A percentile compares a stretch with the other conserved stretches of the same genome.
These are phyloP conservation scores for Mesocentrotus franciscanus DNA, from an alignment of 53 echinoderm and acorn worm species.

Conservation along the genomic window DNA sequence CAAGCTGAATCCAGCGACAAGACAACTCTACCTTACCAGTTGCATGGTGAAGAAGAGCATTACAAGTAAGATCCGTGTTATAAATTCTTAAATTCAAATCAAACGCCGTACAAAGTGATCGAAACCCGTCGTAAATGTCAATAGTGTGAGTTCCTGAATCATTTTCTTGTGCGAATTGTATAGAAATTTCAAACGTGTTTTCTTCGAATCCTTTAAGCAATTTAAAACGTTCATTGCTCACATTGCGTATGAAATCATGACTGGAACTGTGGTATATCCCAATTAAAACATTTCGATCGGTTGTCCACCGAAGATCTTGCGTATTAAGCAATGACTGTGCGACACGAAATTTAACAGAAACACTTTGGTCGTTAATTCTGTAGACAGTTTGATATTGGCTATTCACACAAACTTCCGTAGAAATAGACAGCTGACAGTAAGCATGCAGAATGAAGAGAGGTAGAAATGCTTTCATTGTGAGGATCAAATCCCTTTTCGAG, in stretches of 20 bases:
- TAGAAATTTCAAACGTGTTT: too few species aligned
- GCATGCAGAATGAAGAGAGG: not conserved
- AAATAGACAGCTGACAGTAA: not conserved
- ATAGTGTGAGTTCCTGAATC: too few species aligned
- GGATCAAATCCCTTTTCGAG: not conserved
- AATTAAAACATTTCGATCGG: not conserved
- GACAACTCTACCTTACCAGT: not conserved
- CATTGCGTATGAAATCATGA: not conserved
- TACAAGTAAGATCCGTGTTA: not conserved
- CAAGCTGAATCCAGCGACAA: not conserved
- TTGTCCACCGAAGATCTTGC: not conserved
- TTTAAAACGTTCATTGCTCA: not conserved
- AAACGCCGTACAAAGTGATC: not conserved
- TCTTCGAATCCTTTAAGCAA: too few species aligned
- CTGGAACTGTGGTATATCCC: not conserved
- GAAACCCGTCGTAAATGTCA: not conserved
- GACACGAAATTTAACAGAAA: not conserved
- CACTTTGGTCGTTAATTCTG: not conserved
- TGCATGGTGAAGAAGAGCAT: not conserved
- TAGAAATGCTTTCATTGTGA: not conserved
- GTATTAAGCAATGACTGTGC: not conserved
- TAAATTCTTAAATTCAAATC: not conserved
- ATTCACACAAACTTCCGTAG: not conserved
- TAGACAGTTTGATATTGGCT: not conserved
- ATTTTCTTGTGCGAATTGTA: too few species aligned